Percentiles rank a stretch among this genome's conserved stretches.
phyloP scores from a whole-genome alignment of 1,140 invertebrate genomes.

The Achroia grisella region DNA sequence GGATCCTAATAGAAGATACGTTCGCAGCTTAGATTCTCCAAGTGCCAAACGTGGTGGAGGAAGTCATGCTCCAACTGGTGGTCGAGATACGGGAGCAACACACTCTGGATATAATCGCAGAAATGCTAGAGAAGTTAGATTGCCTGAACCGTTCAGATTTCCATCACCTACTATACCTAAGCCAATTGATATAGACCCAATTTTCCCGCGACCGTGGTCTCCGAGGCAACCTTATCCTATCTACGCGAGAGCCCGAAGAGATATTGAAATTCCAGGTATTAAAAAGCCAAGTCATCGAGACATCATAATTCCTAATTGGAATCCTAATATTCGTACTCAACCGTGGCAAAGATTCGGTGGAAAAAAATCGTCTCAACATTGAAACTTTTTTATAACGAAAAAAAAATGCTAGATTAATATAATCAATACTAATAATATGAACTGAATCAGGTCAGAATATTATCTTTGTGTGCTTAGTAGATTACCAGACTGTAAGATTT shows the following conservation, averaged over 20 bases:
- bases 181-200: too few relatives aligned
- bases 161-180: too few relatives aligned
- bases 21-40: conserved; percentile 25
- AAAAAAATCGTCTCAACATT: neutral
- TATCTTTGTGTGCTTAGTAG: too few relatives aligned
- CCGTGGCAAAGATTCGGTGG: neutral
- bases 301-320: conserved; percentile 31
- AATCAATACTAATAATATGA: too few relatives aligned
- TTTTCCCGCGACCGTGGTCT: too few relatives aligned
- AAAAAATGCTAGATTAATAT: too few relatives aligned
- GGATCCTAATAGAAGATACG: conserved; percentile 32
- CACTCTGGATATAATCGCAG: conserved; percentile 28
- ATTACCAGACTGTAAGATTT: too few relatives aligned
- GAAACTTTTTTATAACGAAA: too few relatives aligned
- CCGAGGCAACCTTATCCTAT: conserved; percentile 8
- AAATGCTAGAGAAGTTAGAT: conserved; percentile 19
- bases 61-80: conserved; percentile 22
- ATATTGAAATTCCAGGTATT: conserved; percentile 19
- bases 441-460: too few relatives aligned
- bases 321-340: conserved; percentile 15
- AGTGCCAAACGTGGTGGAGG: conserved; percentile 33
- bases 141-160: neutral
- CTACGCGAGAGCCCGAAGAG: conserved; percentile 12
- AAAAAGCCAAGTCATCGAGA: conserved; percentile 21
- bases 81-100: conserved; percentile 30